A percentile compares a stretch with the other conserved stretches of the same genome.
These are phyloP conservation scores for Empidonax traillii DNA, from an alignment of 2,113 vertebrate species.

Conservation along the genomic window DNA sequence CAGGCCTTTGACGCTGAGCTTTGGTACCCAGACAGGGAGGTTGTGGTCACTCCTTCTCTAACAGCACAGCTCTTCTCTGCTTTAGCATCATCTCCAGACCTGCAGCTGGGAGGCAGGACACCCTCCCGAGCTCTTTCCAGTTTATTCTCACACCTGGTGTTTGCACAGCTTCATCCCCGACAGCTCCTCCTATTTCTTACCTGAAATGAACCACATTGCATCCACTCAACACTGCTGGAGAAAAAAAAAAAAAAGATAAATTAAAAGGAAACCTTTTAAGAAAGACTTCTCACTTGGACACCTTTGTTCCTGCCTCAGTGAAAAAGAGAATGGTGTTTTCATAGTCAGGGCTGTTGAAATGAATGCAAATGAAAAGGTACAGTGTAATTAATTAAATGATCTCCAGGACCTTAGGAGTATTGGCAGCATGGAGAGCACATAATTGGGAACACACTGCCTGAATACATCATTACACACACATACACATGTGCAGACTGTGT, in stretches of 20 bases:
- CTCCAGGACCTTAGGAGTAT: background rate
- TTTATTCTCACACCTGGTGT: background rate
- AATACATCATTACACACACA: background rate
- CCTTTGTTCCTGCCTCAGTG: background rate
- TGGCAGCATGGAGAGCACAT: background rate
- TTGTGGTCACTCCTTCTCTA: background rate
- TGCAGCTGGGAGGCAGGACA: background rate
- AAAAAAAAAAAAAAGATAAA: background rate
- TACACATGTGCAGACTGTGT: background rate
- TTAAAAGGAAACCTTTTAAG: background rate
- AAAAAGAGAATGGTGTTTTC: background rate
- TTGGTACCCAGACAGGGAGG: background rate
- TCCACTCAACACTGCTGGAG: background rate
- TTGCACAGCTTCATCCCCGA: background rate
- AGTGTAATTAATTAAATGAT: slow-evolving; percentile 16
- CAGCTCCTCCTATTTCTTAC: background rate
- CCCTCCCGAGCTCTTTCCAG: background rate
- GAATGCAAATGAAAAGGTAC: background rate
- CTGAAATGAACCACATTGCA: background rate
- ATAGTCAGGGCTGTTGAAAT: background rate
- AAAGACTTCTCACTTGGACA: background rate
- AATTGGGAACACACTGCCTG: background rate
- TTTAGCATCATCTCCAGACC: background rate
- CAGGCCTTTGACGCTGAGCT: background rate
- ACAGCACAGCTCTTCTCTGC: background rate